Conservation (phyloP, 37 sponge, comb jelly and placozoan species). For the Cliona cf. orientalis region DNA sequence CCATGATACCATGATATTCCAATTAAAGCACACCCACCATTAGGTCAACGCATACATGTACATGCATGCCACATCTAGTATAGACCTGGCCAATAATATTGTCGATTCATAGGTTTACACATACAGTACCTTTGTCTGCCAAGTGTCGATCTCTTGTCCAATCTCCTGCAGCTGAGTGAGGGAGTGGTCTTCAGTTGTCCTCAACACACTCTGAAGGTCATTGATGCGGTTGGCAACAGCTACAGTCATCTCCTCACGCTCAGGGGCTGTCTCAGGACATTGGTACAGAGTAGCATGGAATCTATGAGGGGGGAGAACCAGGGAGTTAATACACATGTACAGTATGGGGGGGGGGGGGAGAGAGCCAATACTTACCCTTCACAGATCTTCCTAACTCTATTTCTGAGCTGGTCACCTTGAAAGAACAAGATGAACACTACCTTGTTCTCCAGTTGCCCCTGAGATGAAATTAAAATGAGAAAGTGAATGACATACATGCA, state of each 20-base stretch:
- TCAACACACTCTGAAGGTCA: conserved; percentile 84
- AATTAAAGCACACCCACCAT: too few species aligned
- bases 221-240: conserved; percentile 73
- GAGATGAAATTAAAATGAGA: too few species aligned
- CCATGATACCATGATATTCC: too few species aligned
- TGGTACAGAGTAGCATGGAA: conserved; percentile 96
- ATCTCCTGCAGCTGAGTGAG: conserved; percentile 79
- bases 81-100: too few species aligned
- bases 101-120: too few species aligned
- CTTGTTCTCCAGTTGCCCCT: conserved; percentile 89
- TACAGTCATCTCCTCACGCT: conserved; percentile 77
- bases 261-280: conserved; percentile 89
- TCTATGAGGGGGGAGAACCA: conserved; percentile 26
- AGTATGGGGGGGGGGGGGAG: not conserved
- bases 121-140: conserved; percentile 95
- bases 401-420: conserved; percentile 96
- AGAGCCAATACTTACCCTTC: conserved; percentile 84
- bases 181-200: conserved; percentile 94
- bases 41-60: too few species aligned
- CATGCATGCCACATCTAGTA: not conserved
- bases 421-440: conserved; percentile 98
- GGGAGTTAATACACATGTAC: too few species aligned
- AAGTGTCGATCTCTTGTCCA: conserved; percentile 76
- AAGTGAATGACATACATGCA: too few species aligned
- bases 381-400: conserved; percentile 97